Evolutionary conservation across 2,888 invertebrate genomes (phyloP).

Genomic region (Leptinotarsa peninsularis): DNA sequence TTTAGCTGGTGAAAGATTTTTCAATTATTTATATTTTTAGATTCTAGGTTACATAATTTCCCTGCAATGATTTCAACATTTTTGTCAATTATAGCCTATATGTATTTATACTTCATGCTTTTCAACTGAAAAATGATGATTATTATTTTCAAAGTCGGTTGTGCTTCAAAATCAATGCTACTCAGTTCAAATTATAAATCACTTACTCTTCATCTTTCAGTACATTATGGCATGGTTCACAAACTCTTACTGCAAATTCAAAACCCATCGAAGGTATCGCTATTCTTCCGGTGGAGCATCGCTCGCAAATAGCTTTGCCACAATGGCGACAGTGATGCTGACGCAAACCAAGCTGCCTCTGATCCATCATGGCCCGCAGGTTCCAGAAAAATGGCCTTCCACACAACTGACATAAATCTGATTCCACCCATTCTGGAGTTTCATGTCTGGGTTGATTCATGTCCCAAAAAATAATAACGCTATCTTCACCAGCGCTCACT

Average conservation of each 20-base stretch:
- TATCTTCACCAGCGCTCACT: constrained; percentile 92
- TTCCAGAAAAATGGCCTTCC: constrained; percentile 99
- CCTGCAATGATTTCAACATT: no score
- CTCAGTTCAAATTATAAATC: background rate
- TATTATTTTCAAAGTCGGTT: no score
- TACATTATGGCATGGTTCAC: constrained; percentile 88
- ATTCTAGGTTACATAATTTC: no score
- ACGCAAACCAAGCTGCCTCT: constrained; percentile 89
- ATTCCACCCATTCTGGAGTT: constrained; percentile 96
- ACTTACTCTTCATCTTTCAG: constrained; percentile 90
- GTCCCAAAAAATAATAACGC: constrained; percentile 94
- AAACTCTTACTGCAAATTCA: constrained; percentile 96
- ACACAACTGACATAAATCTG: constrained; percentile 94
- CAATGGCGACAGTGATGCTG: constrained; percentile 94
- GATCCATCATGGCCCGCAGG: constrained; percentile 97
- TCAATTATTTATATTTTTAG: no score
- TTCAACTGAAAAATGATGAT: no score
- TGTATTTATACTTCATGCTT: no score
- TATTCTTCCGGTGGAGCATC: constrained; percentile 88
- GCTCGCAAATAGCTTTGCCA: constrained; percentile 95
- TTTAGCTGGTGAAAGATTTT: no score
- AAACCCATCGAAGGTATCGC: constrained; percentile 97
- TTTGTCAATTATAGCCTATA: no score
- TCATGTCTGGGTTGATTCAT: constrained; percentile 90
- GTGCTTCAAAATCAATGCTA: background rate